These are phyloP conservation scores for Gymnocephalus cernua DNA, from an alignment of 2,113 vertebrate genomes.

Conservation along the genomic window DNA sequence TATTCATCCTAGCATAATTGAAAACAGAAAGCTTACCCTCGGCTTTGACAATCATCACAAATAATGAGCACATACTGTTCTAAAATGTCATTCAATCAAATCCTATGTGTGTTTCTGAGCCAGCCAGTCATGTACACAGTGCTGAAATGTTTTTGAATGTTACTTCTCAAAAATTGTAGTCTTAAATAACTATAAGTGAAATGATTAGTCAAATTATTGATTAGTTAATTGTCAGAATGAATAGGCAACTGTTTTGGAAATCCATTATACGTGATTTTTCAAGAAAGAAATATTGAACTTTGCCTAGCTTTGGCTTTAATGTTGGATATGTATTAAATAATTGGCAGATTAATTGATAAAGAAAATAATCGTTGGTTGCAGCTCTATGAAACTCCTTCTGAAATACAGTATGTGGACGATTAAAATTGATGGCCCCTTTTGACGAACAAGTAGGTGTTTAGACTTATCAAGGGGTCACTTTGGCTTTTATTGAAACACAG, in stretches of 20 bases:
- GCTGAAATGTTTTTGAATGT: neutral
- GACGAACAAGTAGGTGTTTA: neutral
- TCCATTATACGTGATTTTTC: no score
- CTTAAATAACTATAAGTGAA: neutral
- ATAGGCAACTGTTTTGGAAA: no score
- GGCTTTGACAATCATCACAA: constrained; percentile 23
- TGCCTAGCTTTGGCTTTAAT: no score
- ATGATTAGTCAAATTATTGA: neutral
- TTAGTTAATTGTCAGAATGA: neutral
- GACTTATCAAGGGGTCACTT: neutral
- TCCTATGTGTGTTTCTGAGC: neutral
- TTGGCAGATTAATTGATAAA: neutral
- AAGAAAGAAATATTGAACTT: neutral
- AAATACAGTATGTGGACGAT: neutral
- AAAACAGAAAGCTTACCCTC: constrained; percentile 29
- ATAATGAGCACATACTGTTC: constrained; percentile 22
- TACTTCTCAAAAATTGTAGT: neutral
- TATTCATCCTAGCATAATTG: constrained; percentile 9
- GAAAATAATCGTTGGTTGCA: neutral
- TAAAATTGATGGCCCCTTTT: neutral
- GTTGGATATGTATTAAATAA: neutral
- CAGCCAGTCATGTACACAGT: neutral
- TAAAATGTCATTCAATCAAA: constrained; percentile 22
- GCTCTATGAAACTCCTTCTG: neutral
- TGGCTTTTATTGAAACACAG: neutral